A percentile compares a stretch with the other conserved stretches of the same genome.
Evolutionary conservation across 2,113 vertebrate species (phyloP).

Genomic region (Chaetorhynchus papuensis): DNA sequence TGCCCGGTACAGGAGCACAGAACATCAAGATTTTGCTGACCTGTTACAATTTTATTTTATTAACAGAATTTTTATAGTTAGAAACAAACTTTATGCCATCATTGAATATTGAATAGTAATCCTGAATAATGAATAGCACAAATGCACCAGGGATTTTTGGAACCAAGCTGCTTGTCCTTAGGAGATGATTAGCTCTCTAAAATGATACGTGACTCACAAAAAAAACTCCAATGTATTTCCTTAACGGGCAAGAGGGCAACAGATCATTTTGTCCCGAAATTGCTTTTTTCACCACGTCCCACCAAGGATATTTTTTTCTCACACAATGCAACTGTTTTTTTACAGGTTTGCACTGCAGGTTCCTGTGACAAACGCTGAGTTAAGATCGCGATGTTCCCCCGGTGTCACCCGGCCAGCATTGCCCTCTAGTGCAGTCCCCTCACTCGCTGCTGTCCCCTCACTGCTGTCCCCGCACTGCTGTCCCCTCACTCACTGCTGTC

Average conservation of each 20-base stretch:
- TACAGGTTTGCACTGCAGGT: background rate
- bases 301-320: background rate
- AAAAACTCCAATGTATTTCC: background rate
- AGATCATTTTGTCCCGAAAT: background rate
- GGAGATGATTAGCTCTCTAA: background rate
- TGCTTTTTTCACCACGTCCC: background rate
- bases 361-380: background rate
- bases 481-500: no score
- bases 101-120: background rate
- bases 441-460: background rate
- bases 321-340: background rate
- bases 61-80: background rate
- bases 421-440: constrained; percentile 67
- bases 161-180: background rate
- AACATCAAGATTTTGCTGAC: background rate
- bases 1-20: background rate
- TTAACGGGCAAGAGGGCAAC: background rate
- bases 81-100: background rate
- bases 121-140: background rate
- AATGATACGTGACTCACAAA: background rate
- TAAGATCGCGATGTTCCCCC: background rate
- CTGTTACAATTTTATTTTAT: background rate
- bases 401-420: background rate
- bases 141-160: background rate
- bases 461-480: background rate